phyloP scores from a whole-genome alignment of 1,140 invertebrate species.

The Venustaconcha ellipsiformis region DNA sequence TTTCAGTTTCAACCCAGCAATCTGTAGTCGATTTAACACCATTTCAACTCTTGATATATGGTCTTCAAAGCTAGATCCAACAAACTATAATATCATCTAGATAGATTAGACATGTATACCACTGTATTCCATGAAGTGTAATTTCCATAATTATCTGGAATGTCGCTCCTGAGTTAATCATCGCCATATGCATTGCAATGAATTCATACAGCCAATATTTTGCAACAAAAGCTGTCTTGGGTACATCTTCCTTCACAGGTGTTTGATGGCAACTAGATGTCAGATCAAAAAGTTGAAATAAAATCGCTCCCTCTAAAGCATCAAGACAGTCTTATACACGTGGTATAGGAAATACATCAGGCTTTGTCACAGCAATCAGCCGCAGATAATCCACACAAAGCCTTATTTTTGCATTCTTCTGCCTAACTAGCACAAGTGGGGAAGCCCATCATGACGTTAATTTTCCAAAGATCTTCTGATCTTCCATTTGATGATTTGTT shows the following conservation, averaged over 20 bases:
- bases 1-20: constrained; percentile 17
- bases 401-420: constrained; percentile 26
- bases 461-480: constrained; percentile 26
- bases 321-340: constrained; percentile 68
- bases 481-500: constrained; percentile 7
- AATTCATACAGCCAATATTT: too few relatives aligned
- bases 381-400: constrained; percentile 69
- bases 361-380: constrained; percentile 66
- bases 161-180: too few relatives aligned
- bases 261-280: constrained; percentile 58
- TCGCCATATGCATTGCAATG: too few relatives aligned
- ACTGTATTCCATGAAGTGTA: constrained; percentile 12
- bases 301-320: constrained; percentile 54
- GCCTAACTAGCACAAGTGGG: constrained; percentile 8
- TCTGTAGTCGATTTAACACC: constrained; percentile 5
- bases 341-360: constrained; percentile 72
- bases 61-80: constrained; percentile 6
- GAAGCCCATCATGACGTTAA: neutral
- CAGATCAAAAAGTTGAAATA: constrained; percentile 68
- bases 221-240: neutral
- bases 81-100: constrained; percentile 26
- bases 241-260: constrained; percentile 35
- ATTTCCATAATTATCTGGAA: too few relatives aligned
- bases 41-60: neutral
- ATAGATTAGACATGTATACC: constrained; percentile 5